Evolutionary conservation across 2,888 invertebrate genomes (phyloP).

Genomic region (Chymomyza procnemis): DNA sequence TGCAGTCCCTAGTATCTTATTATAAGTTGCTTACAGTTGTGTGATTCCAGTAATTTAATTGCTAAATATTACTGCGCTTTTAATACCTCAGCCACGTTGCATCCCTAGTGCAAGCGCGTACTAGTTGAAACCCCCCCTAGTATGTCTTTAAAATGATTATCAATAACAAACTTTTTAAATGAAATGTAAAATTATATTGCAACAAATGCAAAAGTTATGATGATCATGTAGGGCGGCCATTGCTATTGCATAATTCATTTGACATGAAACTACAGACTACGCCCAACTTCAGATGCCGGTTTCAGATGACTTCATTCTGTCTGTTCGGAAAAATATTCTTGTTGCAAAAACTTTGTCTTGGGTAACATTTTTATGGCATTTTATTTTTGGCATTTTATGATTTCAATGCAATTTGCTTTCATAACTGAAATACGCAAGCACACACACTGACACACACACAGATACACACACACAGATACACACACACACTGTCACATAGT

Average conservation of each 20-base stretch:
- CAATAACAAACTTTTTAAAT: too few relatives aligned
- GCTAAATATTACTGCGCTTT: too few relatives aligned
- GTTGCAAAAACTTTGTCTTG: constrained; percentile 46
- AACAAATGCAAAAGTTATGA: too few relatives aligned
- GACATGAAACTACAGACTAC: not conserved
- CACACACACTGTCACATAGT: not conserved
- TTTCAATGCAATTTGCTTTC: constrained; percentile 41
- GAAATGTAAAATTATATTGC: too few relatives aligned
- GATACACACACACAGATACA: not conserved
- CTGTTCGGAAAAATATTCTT: not conserved
- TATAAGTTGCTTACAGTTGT: too few relatives aligned
- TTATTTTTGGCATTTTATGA: constrained; percentile 68
- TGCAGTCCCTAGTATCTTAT: too few relatives aligned
- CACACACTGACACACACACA: not conserved
- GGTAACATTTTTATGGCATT: constrained; percentile 51
- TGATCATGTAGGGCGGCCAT: too few relatives aligned
- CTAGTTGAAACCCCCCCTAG: too few relatives aligned
- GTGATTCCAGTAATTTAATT: too few relatives aligned
- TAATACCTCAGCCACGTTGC: too few relatives aligned
- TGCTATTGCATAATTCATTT: not conserved
- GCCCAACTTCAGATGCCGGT: not conserved
- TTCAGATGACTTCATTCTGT: constrained; percentile 21
- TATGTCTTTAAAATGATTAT: too few relatives aligned
- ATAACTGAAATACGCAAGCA: constrained; percentile 32
- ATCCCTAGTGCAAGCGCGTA: too few relatives aligned